These are phyloP conservation scores for Xyliphius kryptos DNA, from an alignment of 2,113 vertebrate genomes.

Conservation along the genomic window DNA sequence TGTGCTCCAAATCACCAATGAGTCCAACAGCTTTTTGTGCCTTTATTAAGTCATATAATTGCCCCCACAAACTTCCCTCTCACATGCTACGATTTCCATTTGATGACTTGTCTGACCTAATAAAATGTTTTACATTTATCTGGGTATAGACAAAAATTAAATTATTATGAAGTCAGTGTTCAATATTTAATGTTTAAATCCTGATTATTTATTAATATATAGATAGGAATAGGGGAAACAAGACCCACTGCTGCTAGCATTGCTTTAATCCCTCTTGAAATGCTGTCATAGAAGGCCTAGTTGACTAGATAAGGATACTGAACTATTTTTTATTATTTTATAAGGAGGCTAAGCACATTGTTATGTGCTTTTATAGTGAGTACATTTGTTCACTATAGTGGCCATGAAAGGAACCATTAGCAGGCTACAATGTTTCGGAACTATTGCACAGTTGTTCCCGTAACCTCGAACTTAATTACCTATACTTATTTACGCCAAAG, in stretches of 20 bases:
- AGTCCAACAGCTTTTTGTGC: slow-evolving; percentile 4
- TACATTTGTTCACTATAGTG: neutral
- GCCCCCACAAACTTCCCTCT: slow-evolving; percentile 1
- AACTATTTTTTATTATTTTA: neutral
- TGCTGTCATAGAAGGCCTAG: neutral
- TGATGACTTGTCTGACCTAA: neutral
- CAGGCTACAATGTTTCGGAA: too few relatives aligned
- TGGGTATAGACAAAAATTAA: neutral
- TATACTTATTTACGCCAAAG: too few relatives aligned
- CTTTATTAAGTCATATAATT: slow-evolving; percentile 8
- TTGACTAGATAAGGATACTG: too few relatives aligned
- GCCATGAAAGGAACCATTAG: too few relatives aligned
- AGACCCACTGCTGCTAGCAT: neutral
- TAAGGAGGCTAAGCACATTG: neutral
- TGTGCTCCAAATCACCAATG: neutral
- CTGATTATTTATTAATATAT: neutral
- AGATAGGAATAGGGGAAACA: neutral
- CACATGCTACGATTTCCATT: slow-evolving; percentile 2
- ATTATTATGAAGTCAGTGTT: too few relatives aligned
- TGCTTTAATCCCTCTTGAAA: neutral
- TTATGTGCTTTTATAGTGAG: neutral
- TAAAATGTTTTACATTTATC: neutral
- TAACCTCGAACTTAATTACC: too few relatives aligned
- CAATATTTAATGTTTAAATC: too few relatives aligned
- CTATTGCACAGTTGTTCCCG: too few relatives aligned